These are phyloP conservation scores for Atherinosoma microstoma DNA, from an alignment of 2,797 vertebrate genomes.

Conservation along the genomic window DNA sequence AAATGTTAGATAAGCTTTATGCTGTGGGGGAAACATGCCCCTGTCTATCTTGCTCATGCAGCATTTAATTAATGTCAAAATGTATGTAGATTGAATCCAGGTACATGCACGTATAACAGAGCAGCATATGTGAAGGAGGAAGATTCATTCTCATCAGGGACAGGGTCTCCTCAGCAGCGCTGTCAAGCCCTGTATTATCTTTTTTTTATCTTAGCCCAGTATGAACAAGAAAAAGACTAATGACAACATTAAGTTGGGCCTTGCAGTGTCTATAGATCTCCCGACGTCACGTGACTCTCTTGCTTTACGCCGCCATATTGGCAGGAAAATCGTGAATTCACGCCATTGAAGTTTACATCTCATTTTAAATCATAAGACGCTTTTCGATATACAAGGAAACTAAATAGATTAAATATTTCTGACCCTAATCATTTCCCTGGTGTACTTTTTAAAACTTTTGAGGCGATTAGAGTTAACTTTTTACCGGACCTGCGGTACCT, in stretches of 20 bases:
- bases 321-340: too few relatives aligned
- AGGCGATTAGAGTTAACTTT: too few relatives aligned
- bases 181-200: not conserved
- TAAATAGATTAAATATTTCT: too few relatives aligned
- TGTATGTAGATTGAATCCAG: not conserved
- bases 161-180: not conserved
- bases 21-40: not conserved
- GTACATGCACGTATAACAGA: not conserved
- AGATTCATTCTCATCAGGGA: not conserved
- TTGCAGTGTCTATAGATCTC: not conserved
- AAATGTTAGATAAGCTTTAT: conserved; percentile 2
- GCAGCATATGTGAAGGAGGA: not conserved
- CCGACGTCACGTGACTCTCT: too few relatives aligned
- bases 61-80: not conserved
- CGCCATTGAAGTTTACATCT: too few relatives aligned
- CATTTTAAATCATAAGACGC: too few relatives aligned
- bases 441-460: too few relatives aligned
- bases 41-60: not conserved
- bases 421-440: too few relatives aligned
- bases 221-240: not conserved
- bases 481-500: too few relatives aligned
- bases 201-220: not conserved
- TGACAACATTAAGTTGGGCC: not conserved
- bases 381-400: too few relatives aligned
- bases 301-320: too few relatives aligned